Evolutionary conservation across 2,888 invertebrate species (phyloP).

Genomic region (Megamerina dolium): DNA sequence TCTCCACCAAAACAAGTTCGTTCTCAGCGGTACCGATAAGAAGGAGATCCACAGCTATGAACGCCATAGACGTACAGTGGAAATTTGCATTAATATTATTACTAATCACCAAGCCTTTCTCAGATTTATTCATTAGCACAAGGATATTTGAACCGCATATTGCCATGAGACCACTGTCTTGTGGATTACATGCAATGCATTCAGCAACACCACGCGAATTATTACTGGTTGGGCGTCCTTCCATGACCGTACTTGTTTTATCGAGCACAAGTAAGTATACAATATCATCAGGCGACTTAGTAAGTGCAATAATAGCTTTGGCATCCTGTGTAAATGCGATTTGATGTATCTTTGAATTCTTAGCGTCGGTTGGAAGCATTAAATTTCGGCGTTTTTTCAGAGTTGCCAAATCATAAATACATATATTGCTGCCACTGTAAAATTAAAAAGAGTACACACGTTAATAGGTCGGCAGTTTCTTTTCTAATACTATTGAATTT

Average conservation of each 20-base stretch:
- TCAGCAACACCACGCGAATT: constrained; percentile 37
- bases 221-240: constrained; percentile 35
- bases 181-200: constrained; percentile 54
- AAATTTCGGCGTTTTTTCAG: constrained; percentile 64
- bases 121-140: constrained; percentile 62
- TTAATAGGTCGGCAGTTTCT: too few species aligned
- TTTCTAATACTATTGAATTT: constrained; percentile 2
- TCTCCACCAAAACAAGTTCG: constrained; percentile 72
- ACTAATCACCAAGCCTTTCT: constrained; percentile 54
- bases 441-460: too few species aligned
- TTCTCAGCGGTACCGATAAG: constrained; percentile 67
- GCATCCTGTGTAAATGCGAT: constrained; percentile 67
- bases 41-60: constrained; percentile 79
- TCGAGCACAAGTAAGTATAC: constrained; percentile 68
- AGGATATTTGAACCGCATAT: constrained; percentile 57
- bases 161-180: constrained; percentile 61
- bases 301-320: constrained; percentile 71
- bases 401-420: constrained; percentile 63
- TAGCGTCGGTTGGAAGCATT: constrained; percentile 56
- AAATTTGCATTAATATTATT: constrained; percentile 78
- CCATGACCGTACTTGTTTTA: constrained; percentile 54
- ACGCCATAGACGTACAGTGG: constrained; percentile 68
- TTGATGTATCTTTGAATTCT: constrained; percentile 25
- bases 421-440: constrained; percentile 30
- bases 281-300: constrained; percentile 65